Evolutionary conservation across 2,797 vertebrate genomes (phyloP), one percentile per base, ranked within the genome.

Genomic region (Rhynchonycteris naso): DNA sequence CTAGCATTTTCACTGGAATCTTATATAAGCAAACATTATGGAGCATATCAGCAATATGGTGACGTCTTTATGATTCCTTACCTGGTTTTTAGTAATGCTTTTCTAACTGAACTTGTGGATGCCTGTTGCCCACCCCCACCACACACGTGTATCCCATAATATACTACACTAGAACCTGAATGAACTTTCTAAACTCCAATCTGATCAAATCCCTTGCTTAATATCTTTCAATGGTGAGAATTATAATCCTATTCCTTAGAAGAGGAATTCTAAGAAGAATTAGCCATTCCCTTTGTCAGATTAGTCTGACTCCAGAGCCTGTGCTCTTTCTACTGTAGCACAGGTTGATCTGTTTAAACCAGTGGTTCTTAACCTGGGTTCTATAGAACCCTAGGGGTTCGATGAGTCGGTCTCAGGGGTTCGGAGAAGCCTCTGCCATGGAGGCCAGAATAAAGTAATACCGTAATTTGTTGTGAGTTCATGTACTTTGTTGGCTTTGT

Each of bases 331-430:
- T 88, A 35, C 69, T 33, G 59, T 14, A 61, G 47, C 59, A 71
- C 13, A 68, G 71, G 7, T 87, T 93, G 78, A 24, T 71, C 79
- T 86, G 26, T 22, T 96, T 86, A 65, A 93, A n/a, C n/a, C n/a
- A n/a, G n/a, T n/a, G n/a, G n/a, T n/a, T n/a, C n/a, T n/a, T n/a
- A n/a, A n/a, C n/a, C n/a, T n/a, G n/a, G n/a, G n/a, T n/a, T n/a
- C n/a, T n/a, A n/a, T n/a, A n/a, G n/a, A n/a, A n/a, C n/a, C n/a
- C n/a, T n/a, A n/a, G n/a, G n/a, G n/a, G n/a, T n/a, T n/a, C n/a
- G n/a, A n/a, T n/a, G n/a, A n/a, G n/a, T n/a, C n/a, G n/a, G n/a
- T n/a, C n/a, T n/a, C n/a, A n/a, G n/a, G n/a, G n/a, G n/a, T n/a
- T n/a, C n/a, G n/a, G n/a, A n/a, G n/a, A n/a, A n/a, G n/a, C n/a